These are phyloP conservation scores for Drosophila kepulauana DNA, from an alignment of 1,140 invertebrate genomes.

Conservation along the genomic window DNA sequence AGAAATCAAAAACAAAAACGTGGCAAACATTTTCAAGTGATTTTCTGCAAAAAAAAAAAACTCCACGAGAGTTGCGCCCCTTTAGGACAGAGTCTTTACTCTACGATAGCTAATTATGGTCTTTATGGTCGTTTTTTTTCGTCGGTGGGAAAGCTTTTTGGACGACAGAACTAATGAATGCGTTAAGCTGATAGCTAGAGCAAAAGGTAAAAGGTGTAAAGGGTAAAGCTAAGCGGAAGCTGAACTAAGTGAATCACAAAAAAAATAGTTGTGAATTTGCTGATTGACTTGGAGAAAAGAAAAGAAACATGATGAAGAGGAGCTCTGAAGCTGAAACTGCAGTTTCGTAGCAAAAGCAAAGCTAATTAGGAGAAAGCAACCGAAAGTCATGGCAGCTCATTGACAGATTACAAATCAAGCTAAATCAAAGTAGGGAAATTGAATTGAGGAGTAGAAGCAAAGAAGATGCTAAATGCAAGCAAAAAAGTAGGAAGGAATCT, in stretches of 20 bases:
- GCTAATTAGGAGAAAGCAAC: conserved; percentile 17
- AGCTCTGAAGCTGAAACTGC: background rate
- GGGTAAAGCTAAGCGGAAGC: conserved; percentile 5
- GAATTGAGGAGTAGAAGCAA: background rate
- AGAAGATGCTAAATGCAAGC: too few relatives aligned
- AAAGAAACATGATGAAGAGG: background rate
- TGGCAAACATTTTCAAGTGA: conserved; percentile 52
- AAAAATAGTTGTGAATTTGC: conserved; percentile 15
- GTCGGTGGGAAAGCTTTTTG: conserved; percentile 63
- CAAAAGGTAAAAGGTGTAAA: background rate
- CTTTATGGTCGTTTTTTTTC: conserved; percentile 32
- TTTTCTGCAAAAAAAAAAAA: conserved; percentile 13
- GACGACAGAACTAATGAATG: conserved; percentile 60
- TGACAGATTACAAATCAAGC: conserved; percentile 3
- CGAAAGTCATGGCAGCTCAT: background rate
- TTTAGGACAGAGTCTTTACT: conserved; percentile 48
- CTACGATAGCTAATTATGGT: conserved; percentile 53
- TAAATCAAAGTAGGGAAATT: background rate
- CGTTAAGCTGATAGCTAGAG: conserved; percentile 20
- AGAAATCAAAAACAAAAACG: conserved; percentile 34
- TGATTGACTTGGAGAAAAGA: conserved; percentile 12
- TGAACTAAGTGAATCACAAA: conserved; percentile 1
- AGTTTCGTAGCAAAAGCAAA: conserved; percentile 3
- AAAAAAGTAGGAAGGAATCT: too few relatives aligned
- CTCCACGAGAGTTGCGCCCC: conserved; percentile 47